These are phyloP conservation scores for Leptothorax acervorum DNA, from an alignment of 2,888 invertebrate genomes.

Conservation along the genomic window DNA sequence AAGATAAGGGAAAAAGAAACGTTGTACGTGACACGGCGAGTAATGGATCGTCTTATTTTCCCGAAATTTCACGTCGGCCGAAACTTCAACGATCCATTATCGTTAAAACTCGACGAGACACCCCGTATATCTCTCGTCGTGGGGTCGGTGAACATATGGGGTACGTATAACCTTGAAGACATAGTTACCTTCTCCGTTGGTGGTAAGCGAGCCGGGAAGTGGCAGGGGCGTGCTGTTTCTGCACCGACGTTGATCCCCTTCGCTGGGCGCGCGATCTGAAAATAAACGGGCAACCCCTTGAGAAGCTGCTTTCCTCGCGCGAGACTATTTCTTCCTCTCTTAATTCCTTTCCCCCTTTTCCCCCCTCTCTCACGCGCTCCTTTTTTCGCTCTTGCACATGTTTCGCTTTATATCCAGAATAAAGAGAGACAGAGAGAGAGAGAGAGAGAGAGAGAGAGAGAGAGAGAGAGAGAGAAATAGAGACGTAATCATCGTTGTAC, in stretches of 20 bases:
- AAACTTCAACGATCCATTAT: not conserved
- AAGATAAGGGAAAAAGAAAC: not conserved
- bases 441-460: not conserved
- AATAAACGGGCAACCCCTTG: conserved; percentile 79
- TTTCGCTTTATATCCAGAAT: conserved; percentile 20
- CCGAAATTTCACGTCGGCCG: conserved; percentile 4
- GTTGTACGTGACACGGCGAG: not conserved
- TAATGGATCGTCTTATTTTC: not conserved
- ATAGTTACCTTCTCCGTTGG: conserved; percentile 92
- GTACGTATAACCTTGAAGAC: conserved; percentile 78
- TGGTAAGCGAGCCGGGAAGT: conserved; percentile 91
- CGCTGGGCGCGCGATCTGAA: conserved; percentile 90
- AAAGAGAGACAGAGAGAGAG: not conserved
- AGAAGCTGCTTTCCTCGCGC: conserved; percentile 62
- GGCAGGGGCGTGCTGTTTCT: conserved; percentile 89
- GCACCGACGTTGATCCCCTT: conserved; percentile 87
- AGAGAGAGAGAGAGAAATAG: not conserved
- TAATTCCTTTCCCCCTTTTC: not conserved
- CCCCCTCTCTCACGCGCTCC: not conserved
- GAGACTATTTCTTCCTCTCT: conserved; percentile 44
- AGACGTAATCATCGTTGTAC: conserved; percentile 2
- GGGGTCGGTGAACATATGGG: conserved; percentile 53
- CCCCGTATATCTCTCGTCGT: conserved; percentile 45
- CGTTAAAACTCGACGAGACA: conserved; percentile 29
- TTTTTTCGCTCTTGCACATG: conserved; percentile 16